Conservation (phyloP, 2,113 vertebrate species). For the Oncorhynchus tshawytscha region DNA sequence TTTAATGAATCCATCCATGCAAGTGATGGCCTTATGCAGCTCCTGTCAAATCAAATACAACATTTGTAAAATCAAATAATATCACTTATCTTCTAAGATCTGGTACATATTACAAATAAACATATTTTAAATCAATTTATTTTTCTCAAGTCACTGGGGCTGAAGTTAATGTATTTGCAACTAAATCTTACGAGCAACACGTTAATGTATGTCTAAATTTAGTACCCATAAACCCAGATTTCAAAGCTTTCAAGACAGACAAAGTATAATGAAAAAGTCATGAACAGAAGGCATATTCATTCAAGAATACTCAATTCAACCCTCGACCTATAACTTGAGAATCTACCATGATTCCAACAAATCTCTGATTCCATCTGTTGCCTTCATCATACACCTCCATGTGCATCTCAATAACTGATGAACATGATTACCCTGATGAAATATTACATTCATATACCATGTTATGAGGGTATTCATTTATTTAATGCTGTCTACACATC, state of each 20-base stretch:
- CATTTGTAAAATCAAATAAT: too few species aligned
- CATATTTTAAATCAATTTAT: not conserved
- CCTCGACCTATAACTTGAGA: slow-evolving; percentile 33
- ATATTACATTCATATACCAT: not conserved
- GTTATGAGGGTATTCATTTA: slow-evolving; percentile 1
- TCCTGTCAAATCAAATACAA: slow-evolving; percentile 41
- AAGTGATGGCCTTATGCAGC: slow-evolving; percentile 54
- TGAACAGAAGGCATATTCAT: slow-evolving; percentile 18
- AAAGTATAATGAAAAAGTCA: slow-evolving; percentile 1
- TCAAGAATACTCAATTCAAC: slow-evolving; percentile 4
- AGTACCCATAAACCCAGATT: not conserved
- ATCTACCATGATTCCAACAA: slow-evolving; percentile 27
- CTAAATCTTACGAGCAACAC: slow-evolving; percentile 3
- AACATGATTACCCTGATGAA: not conserved
- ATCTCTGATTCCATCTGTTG: slow-evolving; percentile 50
- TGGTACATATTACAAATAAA: slow-evolving; percentile 10
- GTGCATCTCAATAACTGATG: slow-evolving; percentile 2
- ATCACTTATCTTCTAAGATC: slow-evolving; percentile 2
- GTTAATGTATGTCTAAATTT: not conserved
- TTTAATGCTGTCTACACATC: not conserved
- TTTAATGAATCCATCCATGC: slow-evolving; percentile 63
- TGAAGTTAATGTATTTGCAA: not conserved
- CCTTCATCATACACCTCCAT: not conserved
- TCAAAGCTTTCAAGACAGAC: not conserved
- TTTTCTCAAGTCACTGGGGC: slow-evolving; percentile 10